phyloP scores from a whole-genome alignment of 2,113 vertebrate species.

The Accipiter cooperii region DNA sequence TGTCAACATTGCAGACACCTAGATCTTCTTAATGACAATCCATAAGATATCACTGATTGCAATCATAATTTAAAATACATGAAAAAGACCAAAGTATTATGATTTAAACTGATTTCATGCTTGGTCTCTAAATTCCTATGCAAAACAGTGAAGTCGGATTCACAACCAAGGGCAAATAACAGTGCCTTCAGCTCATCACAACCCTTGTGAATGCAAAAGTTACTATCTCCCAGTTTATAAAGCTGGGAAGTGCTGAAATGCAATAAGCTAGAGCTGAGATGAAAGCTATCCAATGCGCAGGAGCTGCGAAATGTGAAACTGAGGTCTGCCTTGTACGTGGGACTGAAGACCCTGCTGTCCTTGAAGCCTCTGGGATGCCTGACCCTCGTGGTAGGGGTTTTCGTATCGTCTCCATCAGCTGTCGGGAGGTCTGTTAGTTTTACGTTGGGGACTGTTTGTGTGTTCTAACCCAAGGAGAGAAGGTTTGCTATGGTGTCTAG shows the following conservation, averaged over 20 bases:
- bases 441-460: background rate
- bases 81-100: background rate
- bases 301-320: background rate
- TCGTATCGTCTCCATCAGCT: background rate
- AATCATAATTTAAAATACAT: background rate
- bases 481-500: background rate
- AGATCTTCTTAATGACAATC: background rate
- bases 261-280: background rate
- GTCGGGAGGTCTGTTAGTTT: background rate
- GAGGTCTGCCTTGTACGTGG: background rate
- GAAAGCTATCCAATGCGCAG: background rate
- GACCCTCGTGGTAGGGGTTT: background rate
- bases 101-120: background rate
- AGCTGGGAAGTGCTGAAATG: background rate
- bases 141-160: background rate
- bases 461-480: background rate
- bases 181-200: background rate
- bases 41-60: background rate
- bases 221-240: background rate
- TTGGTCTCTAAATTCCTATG: background rate
- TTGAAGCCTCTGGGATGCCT: background rate
- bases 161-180: background rate
- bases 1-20: background rate
- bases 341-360: background rate
- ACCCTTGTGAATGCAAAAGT: background rate